These are phyloP conservation scores for Cotesia glomerata DNA, from an alignment of 1,140 invertebrate genomes.

Conservation along the genomic window DNA sequence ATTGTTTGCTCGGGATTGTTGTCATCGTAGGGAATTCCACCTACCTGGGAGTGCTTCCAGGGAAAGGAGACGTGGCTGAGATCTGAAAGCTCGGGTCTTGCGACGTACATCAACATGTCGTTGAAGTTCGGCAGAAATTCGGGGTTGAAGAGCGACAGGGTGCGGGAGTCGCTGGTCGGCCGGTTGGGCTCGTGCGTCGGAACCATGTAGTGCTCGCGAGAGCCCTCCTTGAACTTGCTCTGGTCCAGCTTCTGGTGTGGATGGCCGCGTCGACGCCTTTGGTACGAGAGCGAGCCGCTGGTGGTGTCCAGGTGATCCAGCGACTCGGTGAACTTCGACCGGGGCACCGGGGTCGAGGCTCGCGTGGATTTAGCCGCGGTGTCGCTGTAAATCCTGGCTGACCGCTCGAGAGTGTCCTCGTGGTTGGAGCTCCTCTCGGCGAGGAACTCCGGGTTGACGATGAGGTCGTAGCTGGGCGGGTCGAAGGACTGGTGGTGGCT, in stretches of 20 bases:
- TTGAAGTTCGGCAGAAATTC: constrained; percentile 58
- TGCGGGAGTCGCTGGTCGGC: constrained; percentile 39
- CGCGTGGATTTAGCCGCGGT: constrained; percentile 8
- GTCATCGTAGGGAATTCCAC: neutral
- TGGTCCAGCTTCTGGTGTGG: constrained; percentile 3
- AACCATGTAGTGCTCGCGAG: constrained; percentile 52
- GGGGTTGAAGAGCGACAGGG: constrained; percentile 55
- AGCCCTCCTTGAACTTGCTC: neutral
- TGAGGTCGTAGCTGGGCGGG: constrained; percentile 16
- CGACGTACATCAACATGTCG: constrained; percentile 54
- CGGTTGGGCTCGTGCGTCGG: constrained; percentile 46
- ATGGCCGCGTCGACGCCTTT: neutral
- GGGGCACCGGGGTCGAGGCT: constrained; percentile 14
- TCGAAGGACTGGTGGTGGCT: constrained; percentile 22
- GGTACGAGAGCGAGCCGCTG: neutral
- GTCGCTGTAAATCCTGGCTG: constrained; percentile 2
- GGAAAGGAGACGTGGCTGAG: constrained; percentile 2
- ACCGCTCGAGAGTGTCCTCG: constrained; percentile 30
- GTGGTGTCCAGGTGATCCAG: neutral
- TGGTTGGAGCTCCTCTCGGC: constrained; percentile 34
- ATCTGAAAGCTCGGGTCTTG: constrained; percentile 30
- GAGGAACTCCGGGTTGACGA: constrained; percentile 41
- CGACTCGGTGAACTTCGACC: constrained; percentile 5
- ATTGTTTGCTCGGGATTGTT: neutral
- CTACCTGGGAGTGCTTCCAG: constrained; percentile 7